A percentile compares a stretch with the other conserved stretches of the same genome.
phyloP scores from a whole-genome alignment of 2,113 vertebrate genomes.

The Macquaria australasica region DNA sequence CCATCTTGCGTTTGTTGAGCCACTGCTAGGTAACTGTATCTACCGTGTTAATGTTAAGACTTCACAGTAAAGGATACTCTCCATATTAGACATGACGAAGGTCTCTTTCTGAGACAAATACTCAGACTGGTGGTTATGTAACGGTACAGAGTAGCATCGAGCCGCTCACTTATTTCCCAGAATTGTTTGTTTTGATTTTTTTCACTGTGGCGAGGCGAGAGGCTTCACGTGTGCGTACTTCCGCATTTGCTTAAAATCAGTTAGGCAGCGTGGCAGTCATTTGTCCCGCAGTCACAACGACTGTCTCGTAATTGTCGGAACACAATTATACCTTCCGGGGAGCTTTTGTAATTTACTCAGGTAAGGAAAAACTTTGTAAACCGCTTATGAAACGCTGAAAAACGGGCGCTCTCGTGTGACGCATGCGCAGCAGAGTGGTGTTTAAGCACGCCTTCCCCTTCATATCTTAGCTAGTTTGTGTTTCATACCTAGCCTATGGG shows the following conservation, averaged over 20 bases:
- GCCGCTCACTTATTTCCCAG: neutral
- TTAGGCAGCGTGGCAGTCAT: neutral
- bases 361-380: neutral
- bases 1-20: conserved; percentile 3
- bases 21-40: conserved; percentile 7
- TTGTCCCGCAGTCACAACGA: neutral
- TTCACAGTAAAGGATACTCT: conserved; percentile 81
- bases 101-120: conserved; percentile 1
- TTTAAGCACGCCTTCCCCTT: neutral
- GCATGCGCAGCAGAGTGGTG: conserved; percentile 16
- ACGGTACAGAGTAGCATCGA: neutral
- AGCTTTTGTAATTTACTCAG: neutral
- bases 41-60: neutral
- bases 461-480: neutral
- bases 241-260: conserved; percentile 51
- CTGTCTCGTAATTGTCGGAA: neutral
- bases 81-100: conserved; percentile 78
- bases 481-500: rapidly evolving
- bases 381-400: neutral
- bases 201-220: conserved; percentile 17
- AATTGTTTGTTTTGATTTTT: conserved; percentile 65
- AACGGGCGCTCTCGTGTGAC: neutral
- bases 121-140: neutral
- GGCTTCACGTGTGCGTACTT: neutral
- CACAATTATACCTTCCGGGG: rapidly evolving